Evolutionary conservation across 2,888 invertebrate species (phyloP), one percentile per base, ranked within the genome.

Genomic region (Zhuqinia jingwanae): DNA sequence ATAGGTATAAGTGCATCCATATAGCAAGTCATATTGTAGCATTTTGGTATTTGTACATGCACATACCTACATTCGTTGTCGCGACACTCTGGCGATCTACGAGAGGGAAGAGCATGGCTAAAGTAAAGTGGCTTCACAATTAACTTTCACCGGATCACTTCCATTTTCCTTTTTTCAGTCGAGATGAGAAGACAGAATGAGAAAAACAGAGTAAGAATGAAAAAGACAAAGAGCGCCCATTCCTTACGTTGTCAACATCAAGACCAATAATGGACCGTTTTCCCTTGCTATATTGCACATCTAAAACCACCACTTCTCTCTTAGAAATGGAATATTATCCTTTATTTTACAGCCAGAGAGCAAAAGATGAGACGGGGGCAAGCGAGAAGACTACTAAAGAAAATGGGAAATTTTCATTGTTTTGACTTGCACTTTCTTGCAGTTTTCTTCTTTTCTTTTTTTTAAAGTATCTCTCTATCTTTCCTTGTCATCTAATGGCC

Each of bases 91-190:
- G 75, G 77, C 58, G 84, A 70, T n/a, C n/a, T n/a, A n/a, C n/a
- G n/a, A 58, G 77, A 47, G 56, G 22, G 53, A 30, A 47, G 58
- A 68, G 75, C 68, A 81, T 65, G 45, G 79, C 79, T 63, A 27
- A 60, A 65, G 65, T 85, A 85, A 78, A 85, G 85, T 79, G 85
- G 85, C 75, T 85, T 79, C 85, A 85, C 84, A 85, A 85, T 85
- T 85, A 85, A 85, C 85, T 85, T 85, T 85, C 85, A 85, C 85
- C 85, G 85, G 85, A 85, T 85, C 85, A 85, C 85, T 85, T 85
- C 85, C 85, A 85, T 85, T 85, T 79, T 79, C 85, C 85, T 65
- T 79, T 60, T 42, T 45, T 78, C 58, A 68, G 60, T 20, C 45
- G 27, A n/a, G 75, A 5, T 11, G 6, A 42, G 11, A 36, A 30